These are phyloP conservation scores for Apis dorsata DNA, from an alignment of 1,140 invertebrate genomes.

Conservation along the genomic window DNA sequence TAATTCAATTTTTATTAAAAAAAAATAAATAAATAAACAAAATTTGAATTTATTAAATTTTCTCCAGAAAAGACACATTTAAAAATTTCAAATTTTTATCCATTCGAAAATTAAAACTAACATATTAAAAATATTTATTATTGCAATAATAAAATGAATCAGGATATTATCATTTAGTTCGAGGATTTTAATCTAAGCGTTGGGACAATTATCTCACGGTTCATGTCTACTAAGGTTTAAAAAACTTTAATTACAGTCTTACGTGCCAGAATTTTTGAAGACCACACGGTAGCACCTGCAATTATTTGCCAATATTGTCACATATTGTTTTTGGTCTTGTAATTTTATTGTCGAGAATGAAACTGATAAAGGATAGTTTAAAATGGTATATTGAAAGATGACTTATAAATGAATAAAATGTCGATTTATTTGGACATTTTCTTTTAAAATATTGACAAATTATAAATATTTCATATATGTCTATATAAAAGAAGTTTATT, in stretches of 20 bases:
- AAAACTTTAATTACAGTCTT: slow-evolving; percentile 61
- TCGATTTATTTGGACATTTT: neutral
- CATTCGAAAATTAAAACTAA: neutral
- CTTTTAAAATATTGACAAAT: no score
- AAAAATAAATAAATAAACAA: no score
- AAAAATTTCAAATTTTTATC: neutral
- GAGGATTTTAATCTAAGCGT: slow-evolving; percentile 42
- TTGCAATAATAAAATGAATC: slow-evolving; percentile 4
- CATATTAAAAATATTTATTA: neutral
- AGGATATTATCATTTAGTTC: slow-evolving; percentile 24
- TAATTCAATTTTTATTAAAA: no score
- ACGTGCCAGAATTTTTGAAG: slow-evolving; percentile 73
- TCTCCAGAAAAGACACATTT: neutral
- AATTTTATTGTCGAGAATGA: slow-evolving; percentile 23
- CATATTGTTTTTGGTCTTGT: slow-evolving; percentile 11
- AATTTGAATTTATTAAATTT: neutral
- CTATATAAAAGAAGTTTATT: no score
- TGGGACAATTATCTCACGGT: slow-evolving; percentile 3
- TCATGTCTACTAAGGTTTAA: slow-evolving; percentile 36
- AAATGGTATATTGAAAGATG: neutral
- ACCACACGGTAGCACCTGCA: slow-evolving; percentile 72
- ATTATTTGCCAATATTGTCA: slow-evolving; percentile 67
- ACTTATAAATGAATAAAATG: neutral
- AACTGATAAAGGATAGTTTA: slow-evolving; percentile 7
- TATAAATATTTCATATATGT: no score